A percentile compares a stretch with the other conserved stretches of the same genome.
phyloP scores from a whole-genome alignment of 2,888 invertebrate species.

The Megamerina dolium region DNA sequence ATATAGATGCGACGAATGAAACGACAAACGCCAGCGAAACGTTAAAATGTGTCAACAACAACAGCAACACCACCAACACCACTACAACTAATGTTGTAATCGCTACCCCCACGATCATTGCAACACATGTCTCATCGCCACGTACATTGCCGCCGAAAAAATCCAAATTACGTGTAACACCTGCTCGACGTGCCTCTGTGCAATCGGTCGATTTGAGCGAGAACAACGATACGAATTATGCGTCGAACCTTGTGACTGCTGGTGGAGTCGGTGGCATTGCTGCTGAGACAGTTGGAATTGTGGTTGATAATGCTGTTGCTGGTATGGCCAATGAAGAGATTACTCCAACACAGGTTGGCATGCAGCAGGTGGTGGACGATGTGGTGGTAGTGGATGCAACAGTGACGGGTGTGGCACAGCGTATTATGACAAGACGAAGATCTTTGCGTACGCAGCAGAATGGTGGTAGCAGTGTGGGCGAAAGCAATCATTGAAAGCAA shows the following conservation, averaged over 20 bases:
- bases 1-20: slow-evolving; percentile 13
- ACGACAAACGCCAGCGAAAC: too few relatives aligned
- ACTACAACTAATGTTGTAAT: slow-evolving; percentile 9
- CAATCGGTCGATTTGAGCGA: slow-evolving; percentile 22
- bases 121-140: slow-evolving; percentile 29
- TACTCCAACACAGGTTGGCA: slow-evolving; percentile 13
- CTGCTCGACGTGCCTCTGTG: slow-evolving; percentile 29
- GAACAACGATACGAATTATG: slow-evolving; percentile 2
- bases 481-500: slow-evolving; percentile 23
- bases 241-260: background rate
- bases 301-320: slow-evolving; percentile 33
- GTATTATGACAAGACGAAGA: slow-evolving; percentile 38
- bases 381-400: slow-evolving; percentile 13
- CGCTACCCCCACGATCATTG: slow-evolving; percentile 9
- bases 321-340: slow-evolving; percentile 35
- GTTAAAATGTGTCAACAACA: too few relatives aligned
- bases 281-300: slow-evolving; percentile 2
- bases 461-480: slow-evolving; percentile 24
- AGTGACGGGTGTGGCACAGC: slow-evolving; percentile 21
- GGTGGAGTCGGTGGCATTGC: background rate
- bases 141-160: slow-evolving; percentile 41
- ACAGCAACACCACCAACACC: background rate
- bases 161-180: slow-evolving; percentile 33
- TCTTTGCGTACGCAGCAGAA: slow-evolving; percentile 39
- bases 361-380: slow-evolving; percentile 16